Evolutionary conservation across 2,888 invertebrate species (phyloP).

Genomic region (Gandaritis pyraliata): DNA sequence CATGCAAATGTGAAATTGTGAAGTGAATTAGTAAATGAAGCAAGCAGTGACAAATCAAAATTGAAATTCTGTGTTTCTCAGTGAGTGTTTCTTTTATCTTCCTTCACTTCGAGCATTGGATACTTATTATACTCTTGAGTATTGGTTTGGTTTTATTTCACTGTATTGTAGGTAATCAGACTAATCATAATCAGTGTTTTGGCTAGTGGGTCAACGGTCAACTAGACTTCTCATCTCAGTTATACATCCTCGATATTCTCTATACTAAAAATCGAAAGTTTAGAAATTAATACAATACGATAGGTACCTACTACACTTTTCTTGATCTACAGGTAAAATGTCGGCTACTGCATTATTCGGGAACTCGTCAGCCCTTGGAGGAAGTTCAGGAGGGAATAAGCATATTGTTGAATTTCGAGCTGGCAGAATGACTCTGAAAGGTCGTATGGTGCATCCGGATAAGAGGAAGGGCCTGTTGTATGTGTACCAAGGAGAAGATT

Average conservation of each 20-base stretch:
- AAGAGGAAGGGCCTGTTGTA: constrained; percentile 97
- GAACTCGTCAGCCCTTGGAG: constrained; percentile 89
- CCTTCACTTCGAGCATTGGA: too few species aligned
- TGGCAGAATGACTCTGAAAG: constrained; percentile 97
- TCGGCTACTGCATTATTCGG: constrained; percentile 90
- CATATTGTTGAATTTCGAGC: constrained; percentile 98
- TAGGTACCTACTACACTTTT: background rate
- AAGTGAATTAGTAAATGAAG: background rate
- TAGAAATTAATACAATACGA: background rate
- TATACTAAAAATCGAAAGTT: background rate
- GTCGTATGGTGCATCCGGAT: constrained; percentile 97
- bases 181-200: too few species aligned
- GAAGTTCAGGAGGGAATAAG: constrained; percentile 92
- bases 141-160: too few species aligned
- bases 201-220: too few species aligned
- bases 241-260: too few species aligned
- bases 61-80: background rate
- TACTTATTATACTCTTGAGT: too few species aligned
- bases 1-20: too few species aligned
- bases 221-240: too few species aligned
- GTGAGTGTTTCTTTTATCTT: background rate
- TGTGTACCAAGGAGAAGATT: constrained; percentile 98
- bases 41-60: background rate
- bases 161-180: too few species aligned
- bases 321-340: constrained; percentile 64